Evolutionary conservation across 2,888 invertebrate species (phyloP).

Genomic region (Perdita meconis): DNA sequence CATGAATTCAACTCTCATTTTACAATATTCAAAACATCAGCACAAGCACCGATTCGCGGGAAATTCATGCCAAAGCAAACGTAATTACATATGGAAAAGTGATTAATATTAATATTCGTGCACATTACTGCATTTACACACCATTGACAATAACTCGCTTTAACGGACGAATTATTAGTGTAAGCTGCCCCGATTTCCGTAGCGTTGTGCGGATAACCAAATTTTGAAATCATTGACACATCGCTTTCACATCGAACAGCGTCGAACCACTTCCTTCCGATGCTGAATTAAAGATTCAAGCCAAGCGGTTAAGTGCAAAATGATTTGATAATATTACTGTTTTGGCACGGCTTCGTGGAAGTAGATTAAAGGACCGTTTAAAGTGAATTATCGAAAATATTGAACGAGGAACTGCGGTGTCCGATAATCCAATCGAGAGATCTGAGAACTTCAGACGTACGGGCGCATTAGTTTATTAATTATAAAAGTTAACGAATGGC

Average conservation of each 20-base stretch:
- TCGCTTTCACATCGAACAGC: conserved; percentile 22
- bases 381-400: no score
- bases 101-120: conserved; percentile 46
- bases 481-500: no score
- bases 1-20: not conserved
- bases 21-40: conserved; percentile 13
- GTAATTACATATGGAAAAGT: conserved; percentile 36
- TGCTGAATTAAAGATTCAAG: not conserved
- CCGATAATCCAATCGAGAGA: no score
- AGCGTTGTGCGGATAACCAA: conserved; percentile 18
- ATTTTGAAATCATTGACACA: conserved; percentile 31
- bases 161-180: conserved; percentile 50
- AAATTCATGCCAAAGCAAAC: conserved; percentile 3
- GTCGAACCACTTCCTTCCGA: conserved; percentile 21
- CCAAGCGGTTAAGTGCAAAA: not conserved
- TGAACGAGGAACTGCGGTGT: no score
- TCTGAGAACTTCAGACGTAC: no score
- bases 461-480: no score
- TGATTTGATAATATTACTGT: conserved; percentile 7
- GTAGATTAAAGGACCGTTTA: no score
- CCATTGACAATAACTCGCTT: conserved; percentile 40
- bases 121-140: conserved; percentile 22
- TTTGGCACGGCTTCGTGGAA: no score
- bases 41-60: not conserved
- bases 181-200: conserved; percentile 26